Evolutionary conservation across 1,140 invertebrate genomes (phyloP), one percentile per base, ranked within the genome.

Genomic region (Trachymyrmex cornetzi): DNA sequence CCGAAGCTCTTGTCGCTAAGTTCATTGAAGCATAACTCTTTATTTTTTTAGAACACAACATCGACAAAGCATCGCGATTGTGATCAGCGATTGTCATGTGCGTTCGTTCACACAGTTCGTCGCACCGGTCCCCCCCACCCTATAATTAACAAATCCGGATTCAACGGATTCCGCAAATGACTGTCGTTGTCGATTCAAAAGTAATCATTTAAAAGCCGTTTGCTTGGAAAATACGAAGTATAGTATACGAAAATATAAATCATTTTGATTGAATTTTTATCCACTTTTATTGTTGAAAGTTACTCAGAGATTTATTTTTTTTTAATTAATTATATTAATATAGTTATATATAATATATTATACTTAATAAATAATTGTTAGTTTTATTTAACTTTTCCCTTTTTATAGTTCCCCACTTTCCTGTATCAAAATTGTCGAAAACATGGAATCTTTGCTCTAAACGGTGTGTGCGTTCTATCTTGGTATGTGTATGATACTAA

Each of bases 11-110:
- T 55, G 88, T 80, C 64, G 27, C 14, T 14, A 24, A 87, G 88
- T 86, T 91, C 88, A 86, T 57, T 77, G 30, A 27, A 89, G 85
- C 86, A 74, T 92, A 93, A 92, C 89, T 90, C 89, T 92, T 93
- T 85, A 84, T 61, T 85, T 89, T 44, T 90, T 90, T 57, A 57
- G 55, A 80, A 34, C 90, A 50, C 90, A 88, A 55, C 71, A 30
- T 77, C 81, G 90, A 79, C 86, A 59, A 48, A 85, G 63, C 84
- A n/a, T 64, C 59, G 66, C 85, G 89, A 92, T 92, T 91, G 38
- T 69, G 38, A 84, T 88, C 77, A 72, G n/a, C 87, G 80, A 92
- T 92, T 91, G 89, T 93, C 85, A 90, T 87, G 84, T 79, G 82
- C 92, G 79, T 38, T 77, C 48, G 34, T 82, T 90, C 86, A 84